phyloP scores from a whole-genome alignment of 1,140 invertebrate species.

The Lordiphosa stackelbergi region DNA sequence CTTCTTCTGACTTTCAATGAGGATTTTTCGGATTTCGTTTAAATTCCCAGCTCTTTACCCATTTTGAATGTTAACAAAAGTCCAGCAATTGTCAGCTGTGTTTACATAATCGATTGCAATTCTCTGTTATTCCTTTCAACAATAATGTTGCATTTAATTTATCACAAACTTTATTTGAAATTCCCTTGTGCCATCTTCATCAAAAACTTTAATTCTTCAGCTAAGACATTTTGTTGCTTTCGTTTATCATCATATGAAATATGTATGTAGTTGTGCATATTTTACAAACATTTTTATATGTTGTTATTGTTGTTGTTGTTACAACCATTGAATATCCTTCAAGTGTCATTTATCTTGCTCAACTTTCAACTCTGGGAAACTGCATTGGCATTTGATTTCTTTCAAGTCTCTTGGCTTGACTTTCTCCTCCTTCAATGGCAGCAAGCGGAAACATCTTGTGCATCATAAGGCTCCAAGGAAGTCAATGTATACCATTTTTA shows the following conservation, averaged over 20 bases:
- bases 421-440: slow-evolving; percentile 17
- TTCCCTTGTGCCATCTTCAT: too few species aligned
- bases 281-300: slow-evolving; percentile 37
- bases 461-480: slow-evolving; percentile 55
- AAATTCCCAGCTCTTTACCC: too few species aligned
- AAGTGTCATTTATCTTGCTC: slow-evolving; percentile 71
- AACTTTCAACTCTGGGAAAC: slow-evolving; percentile 60
- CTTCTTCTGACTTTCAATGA: too few species aligned
- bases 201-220: too few species aligned
- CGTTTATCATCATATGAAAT: slow-evolving; percentile 6
- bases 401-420: slow-evolving; percentile 11
- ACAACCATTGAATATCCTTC: slow-evolving; percentile 16
- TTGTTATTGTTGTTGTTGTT: slow-evolving; percentile 33
- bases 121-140: too few species aligned
- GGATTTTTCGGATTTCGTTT: too few species aligned
- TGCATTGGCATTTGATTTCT: slow-evolving; percentile 63
- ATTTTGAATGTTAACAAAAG: too few species aligned
- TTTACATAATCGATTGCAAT: too few species aligned
- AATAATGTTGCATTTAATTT: too few species aligned
- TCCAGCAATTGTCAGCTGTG: too few species aligned
- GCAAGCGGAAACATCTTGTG: slow-evolving; percentile 46
- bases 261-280: slow-evolving; percentile 3
- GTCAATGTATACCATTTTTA: slow-evolving; percentile 72
- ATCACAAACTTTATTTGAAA: too few species aligned
- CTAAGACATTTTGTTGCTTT: too few species aligned